Conservation (phyloP, 2,888 invertebrate genomes). For the Lasius fuliginosus region DNA sequence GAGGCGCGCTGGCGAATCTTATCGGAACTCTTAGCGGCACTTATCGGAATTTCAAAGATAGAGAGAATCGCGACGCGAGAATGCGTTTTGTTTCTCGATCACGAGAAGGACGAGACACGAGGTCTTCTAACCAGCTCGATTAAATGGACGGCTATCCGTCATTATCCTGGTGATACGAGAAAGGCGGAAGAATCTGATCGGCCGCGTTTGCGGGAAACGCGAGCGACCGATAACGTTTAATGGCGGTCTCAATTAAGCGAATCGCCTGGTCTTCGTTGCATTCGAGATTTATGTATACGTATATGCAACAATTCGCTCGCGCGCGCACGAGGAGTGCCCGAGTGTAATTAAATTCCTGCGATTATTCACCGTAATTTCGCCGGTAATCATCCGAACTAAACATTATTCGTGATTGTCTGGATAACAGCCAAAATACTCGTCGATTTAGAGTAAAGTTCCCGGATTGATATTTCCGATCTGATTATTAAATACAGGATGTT, state of each 20-base stretch:
- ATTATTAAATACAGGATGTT: background rate
- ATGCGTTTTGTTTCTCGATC: conserved; percentile 37
- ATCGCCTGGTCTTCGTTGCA: conserved; percentile 57
- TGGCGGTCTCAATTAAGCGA: conserved; percentile 63
- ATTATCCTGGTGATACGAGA: background rate
- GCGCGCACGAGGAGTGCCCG: conserved; percentile 18
- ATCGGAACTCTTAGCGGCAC: no score
- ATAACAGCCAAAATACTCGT: conserved; percentile 18
- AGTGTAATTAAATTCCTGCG: conserved; percentile 51
- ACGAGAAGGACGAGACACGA: conserved; percentile 18
- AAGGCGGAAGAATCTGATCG: conserved; percentile 8
- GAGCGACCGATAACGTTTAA: conserved; percentile 48
- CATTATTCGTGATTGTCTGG: conserved; percentile 50
- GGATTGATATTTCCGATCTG: conserved; percentile 20
- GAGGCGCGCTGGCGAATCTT: background rate
- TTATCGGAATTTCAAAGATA: conserved; percentile 47
- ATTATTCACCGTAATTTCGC: conserved; percentile 62
- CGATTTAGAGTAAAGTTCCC: conserved; percentile 1
- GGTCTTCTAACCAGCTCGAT: conserved; percentile 47
- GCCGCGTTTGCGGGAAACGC: background rate
- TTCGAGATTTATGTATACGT: conserved; percentile 57
- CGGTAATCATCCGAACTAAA: conserved; percentile 51
- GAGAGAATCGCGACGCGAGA: background rate
- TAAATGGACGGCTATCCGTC: conserved; percentile 39
- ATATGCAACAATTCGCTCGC: conserved; percentile 27